Percentiles rank a stretch among this genome's conserved stretches.
phyloP scores from a whole-genome alignment of 1,140 invertebrate species.

The Cylas formicarius region DNA sequence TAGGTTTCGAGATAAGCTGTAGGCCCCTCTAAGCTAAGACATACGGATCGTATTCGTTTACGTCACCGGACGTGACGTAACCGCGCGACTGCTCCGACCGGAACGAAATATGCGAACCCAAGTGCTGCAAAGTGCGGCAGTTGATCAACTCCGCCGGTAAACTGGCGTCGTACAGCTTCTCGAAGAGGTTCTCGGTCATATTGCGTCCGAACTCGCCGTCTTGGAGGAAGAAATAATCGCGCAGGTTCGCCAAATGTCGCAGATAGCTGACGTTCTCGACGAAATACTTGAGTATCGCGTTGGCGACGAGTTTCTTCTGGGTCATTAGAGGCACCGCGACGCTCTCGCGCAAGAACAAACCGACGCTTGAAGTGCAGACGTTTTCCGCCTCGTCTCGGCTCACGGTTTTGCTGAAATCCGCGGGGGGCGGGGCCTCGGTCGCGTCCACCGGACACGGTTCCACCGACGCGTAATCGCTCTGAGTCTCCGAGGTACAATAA shows the following conservation, averaged over 20 bases:
- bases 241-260: conserved; percentile 59
- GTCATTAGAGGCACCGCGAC: conserved; percentile 59
- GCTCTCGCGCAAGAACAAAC: conserved; percentile 51
- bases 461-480: too few relatives aligned
- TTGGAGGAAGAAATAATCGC: conserved; percentile 67
- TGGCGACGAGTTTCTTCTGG: conserved; percentile 60
- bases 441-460: too few relatives aligned
- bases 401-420: too few relatives aligned
- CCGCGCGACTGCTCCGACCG: too few relatives aligned
- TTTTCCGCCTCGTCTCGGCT: conserved; percentile 20
- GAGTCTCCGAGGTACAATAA: too few relatives aligned
- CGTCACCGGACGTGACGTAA: too few relatives aligned
- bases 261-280: conserved; percentile 58
- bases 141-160: conserved; percentile 61
- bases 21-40: too few relatives aligned
- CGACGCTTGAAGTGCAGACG: conserved; percentile 27
- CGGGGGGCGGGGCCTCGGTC: too few relatives aligned
- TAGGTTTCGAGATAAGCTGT: too few relatives aligned
- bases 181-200: conserved; percentile 59
- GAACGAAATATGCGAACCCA: conserved; percentile 8
- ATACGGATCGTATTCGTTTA: too few relatives aligned
- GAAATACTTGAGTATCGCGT: conserved; percentile 62
- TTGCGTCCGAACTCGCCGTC: conserved; percentile 68
- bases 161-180: conserved; percentile 52
- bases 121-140: conserved; percentile 55